Percentiles rank a stretch among this genome's conserved stretches.
These are phyloP conservation scores for Pteronura brasiliensis DNA, from an alignment of 2,113 vertebrate species.

Conservation along the genomic window DNA sequence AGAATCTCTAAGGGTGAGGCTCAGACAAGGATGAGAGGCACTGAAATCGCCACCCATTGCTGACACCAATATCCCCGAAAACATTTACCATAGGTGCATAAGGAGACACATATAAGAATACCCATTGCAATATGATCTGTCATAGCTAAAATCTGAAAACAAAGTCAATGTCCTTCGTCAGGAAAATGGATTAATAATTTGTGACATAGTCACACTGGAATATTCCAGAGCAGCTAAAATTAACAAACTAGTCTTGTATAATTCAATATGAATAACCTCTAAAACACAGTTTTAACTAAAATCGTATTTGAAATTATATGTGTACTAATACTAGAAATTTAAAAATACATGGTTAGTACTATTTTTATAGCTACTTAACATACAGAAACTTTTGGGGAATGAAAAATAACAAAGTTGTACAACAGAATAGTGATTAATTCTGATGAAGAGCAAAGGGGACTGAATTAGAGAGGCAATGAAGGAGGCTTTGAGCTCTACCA, in stretches of 20 bases:
- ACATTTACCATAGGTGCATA: background rate
- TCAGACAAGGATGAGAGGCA: background rate
- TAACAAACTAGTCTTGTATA: background rate
- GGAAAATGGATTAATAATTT: background rate
- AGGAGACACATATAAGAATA: background rate
- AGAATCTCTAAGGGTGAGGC: background rate
- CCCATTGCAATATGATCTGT: background rate
- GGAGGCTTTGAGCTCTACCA: background rate
- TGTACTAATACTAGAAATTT: background rate
- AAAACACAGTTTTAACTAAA: constrained; percentile 14
- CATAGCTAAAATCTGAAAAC: background rate
- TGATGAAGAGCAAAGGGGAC: background rate
- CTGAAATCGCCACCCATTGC: background rate
- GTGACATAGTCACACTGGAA: background rate
- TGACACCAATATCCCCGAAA: background rate
- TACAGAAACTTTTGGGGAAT: background rate
- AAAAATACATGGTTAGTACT: background rate
- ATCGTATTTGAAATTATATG: background rate
- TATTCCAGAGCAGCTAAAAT: background rate
- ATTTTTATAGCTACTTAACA: background rate
- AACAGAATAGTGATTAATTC: background rate
- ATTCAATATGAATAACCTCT: background rate
- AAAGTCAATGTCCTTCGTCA: background rate
- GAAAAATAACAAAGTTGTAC: background rate
- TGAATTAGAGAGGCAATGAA: background rate